Evolutionary conservation across 2,797 vertebrate species (phyloP), one percentile per base, ranked within the genome.

Genomic region (Astyanax mexicanus): DNA sequence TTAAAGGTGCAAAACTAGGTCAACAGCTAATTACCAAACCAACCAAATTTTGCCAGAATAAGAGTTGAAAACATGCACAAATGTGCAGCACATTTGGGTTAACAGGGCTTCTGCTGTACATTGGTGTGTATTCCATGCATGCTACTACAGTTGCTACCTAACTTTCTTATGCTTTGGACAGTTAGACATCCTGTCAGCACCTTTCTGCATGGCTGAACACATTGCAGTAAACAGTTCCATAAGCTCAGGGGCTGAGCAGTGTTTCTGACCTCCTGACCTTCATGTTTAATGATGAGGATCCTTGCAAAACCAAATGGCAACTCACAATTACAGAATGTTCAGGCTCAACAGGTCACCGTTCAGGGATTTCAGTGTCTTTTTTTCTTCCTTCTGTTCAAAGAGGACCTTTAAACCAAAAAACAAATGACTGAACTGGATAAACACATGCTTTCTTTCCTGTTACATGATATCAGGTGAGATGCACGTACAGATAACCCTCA

Each of bases 251-350:
- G 35, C 27, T 21, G 17, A 51, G 42, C 25, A 68, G 35, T 21
- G 27, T 51, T 68, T 68, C 5, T 51, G 27, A 51, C 65, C 44
- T 51, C 45, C 32, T 35, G 65, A 49, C 29, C 45, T 68, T 27
- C 21, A 32, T 11, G 3, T 37, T 51, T 68, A 51, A 68, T 67
- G 45, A 51, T 67, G 27, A 17, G 11, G 12, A 67, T 35, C 45
- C 65, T 23, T 47, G 42, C 6, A 21, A 32, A 44, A 35, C 19
- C 37, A 51, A 52, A 51, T 44, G 25, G 13, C 40, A 65, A 44
- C 27, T 64, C 57, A 17, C 54, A 17, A 25, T 6, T 65, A 3
- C 6, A 1, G 15, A 44, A 65, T 44, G 23, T 45, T 47, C 29
- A 25, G 17, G 9, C 45, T 51, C 29, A 68, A 23, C 27, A 47